These are phyloP conservation scores for Centropus unirufus DNA, from an alignment of 2,113 vertebrate species.

Conservation along the genomic window DNA sequence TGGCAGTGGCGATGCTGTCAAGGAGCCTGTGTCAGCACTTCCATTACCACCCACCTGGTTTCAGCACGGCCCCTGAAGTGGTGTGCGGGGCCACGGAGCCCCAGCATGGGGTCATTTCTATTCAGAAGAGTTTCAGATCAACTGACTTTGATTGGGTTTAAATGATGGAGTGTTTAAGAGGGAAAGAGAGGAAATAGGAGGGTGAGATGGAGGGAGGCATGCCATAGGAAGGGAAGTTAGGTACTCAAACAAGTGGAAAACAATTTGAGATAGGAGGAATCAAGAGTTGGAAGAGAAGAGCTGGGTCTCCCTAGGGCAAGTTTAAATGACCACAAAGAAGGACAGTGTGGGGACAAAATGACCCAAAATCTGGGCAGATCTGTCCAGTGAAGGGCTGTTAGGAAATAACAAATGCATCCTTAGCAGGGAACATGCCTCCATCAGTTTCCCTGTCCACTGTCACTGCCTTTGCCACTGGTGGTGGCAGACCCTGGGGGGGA, in stretches of 20 bases:
- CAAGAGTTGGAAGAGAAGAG: background rate
- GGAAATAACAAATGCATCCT: rapidly evolving
- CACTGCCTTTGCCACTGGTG: rapidly evolving
- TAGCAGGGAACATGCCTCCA: rapidly evolving
- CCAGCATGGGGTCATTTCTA: slow-evolving; percentile 36
- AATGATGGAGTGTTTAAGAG: slow-evolving; percentile 59
- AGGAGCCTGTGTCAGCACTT: slow-evolving; percentile 69
- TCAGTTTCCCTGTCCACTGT: too few relatives aligned
- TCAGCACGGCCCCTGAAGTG: background rate
- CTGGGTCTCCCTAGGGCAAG: background rate
- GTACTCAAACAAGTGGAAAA: slow-evolving; percentile 39
- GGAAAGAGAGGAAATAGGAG: slow-evolving; percentile 23
- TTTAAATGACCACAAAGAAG: background rate
- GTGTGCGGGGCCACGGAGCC: rapidly evolving
- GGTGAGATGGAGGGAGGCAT: background rate
- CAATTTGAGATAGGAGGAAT: background rate
- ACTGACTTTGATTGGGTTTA: slow-evolving; percentile 57
- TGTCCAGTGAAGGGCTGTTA: background rate
- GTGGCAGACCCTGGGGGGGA: background rate
- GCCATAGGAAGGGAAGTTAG: background rate
- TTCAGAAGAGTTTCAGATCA: slow-evolving; percentile 63
- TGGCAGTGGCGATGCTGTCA: slow-evolving; percentile 40
- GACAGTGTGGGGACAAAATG: background rate
- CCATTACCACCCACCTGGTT: slow-evolving; percentile 67
- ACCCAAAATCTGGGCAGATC: background rate